Base-by-base conservation (phyloP, 1,140 invertebrate species). In the Conus betulinus region DNA sequence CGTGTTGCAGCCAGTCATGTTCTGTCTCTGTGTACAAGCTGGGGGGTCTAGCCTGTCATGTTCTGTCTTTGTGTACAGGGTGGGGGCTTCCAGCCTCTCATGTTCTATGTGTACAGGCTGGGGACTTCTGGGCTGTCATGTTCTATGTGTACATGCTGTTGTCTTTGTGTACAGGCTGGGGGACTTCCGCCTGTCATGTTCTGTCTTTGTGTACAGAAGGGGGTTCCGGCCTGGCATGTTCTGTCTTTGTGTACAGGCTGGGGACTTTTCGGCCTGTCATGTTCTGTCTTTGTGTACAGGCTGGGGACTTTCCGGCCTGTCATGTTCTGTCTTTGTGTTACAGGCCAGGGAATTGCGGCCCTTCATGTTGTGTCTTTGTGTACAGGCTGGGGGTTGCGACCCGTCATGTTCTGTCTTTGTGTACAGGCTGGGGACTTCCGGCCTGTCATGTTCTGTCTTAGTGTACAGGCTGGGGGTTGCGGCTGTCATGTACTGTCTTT, bases 351-450 rank as follows among this genome's bases (percentile, higher is more conserved):
- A 39, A 1, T 71, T 71, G 1, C n/a, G 15, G 15, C n/a, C n/a
- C 3, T 1, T 71, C n/a, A 71, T 71, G 15, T 17, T 71, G 0
- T 39, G 3, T 20, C n/a, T n/a, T 0, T 15, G 17, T n/a, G n/a
- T 27, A 78, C 74, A 78, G 74, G 74, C 10, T 81, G 20, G 7
- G 20, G 78, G 0, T 90, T 53, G 27, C 25, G 39, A 82, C 88
- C 51, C 90, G 95, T 27, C 91, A 93, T 87, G 55, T 93, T n/a
- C 78, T 95, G 87, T 98, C 98, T 11, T 96, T 98, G 91, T 39
- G 39, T 39, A 39, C 39, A 39, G 39, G 39, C 15, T 71, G n/a
- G 63, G 3, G 39, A 39, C 39, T 39, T 39, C 39, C 39, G 3
- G 39, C 39, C 39, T 39, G 39, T 39, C 39, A 39, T 39, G 39